Base-by-base conservation (phyloP, 2,797 vertebrate species). In the Vipera ursinii region DNA sequence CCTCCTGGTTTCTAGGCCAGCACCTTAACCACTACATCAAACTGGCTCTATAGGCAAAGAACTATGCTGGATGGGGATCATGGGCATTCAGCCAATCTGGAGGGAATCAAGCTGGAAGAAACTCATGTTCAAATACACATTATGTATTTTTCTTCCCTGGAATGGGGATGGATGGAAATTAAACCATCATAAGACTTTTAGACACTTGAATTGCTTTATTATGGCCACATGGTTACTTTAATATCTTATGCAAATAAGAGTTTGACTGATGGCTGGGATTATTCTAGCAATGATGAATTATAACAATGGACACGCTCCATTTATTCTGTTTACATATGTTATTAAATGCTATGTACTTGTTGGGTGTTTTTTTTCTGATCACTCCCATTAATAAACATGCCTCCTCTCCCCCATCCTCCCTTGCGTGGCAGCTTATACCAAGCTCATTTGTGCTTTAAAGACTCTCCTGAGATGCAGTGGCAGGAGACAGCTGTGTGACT, bases 191-290 rank as follows among this genome's bases (percentile, higher is more conserved):
- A 92, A 88, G 17, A 63, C 56, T 92, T 91, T 92, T 38, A 87
- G 57, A 59, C 89, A n/a, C 53, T 73, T 10, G 56, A 73, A 92
- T 2, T 56, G 32, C 88, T 90, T 86, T 61, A 44, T 28, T 61
- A 44, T 15, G 73, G n/a, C 56, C 7, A 0, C 51, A 20, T 82
- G 20, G 56, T 61, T 38, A 22, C 86, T 9, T 90, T 86, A 92
- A 53, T 82, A 86, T 60, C 90, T n/a, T 55, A 86, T 38, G 60
- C 89, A 95, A 92, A 60, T 14, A 51, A 59, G 53, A 13, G 28
- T 59, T 93, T 78, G 93, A 94, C 57, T 90, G 63, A 57, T 57
- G 59, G 32, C 87, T 91, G 48, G 88, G 89, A 86, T 32, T 93
- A 38, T 3, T 59, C 26, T 61, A 24, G 53, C 17, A 92, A 28